phyloP scores from a whole-genome alignment of 2,797 vertebrate genomes.

The Dallia pectoralis region DNA sequence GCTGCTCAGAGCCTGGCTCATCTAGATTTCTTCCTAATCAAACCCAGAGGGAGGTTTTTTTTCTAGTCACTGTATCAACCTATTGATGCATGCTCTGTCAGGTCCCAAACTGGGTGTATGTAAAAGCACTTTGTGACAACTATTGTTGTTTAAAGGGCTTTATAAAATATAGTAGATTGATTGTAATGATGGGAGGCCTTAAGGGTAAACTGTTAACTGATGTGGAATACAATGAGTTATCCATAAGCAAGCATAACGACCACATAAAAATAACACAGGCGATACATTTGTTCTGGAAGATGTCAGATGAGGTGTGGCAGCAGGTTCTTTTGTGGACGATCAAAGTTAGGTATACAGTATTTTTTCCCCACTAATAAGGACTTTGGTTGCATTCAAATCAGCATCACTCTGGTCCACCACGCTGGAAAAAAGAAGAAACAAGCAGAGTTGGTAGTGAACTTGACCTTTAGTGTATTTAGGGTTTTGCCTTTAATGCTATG shows the following conservation, averaged over 20 bases:
- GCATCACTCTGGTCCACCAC: constrained; percentile 76
- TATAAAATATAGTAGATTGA: too few species aligned
- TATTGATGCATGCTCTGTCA: too few species aligned
- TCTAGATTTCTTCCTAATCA: too few species aligned
- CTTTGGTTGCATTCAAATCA: constrained; percentile 45
- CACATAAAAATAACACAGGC: constrained; percentile 36
- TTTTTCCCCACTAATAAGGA: constrained; percentile 52
- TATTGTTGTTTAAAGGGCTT: too few species aligned
- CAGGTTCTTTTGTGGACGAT: constrained; percentile 45
- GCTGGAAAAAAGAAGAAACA: constrained; percentile 55
- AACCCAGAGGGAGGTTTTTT: too few species aligned
- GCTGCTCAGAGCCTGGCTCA: too few species aligned
- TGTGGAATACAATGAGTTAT: constrained; percentile 17
- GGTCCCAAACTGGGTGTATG: too few species aligned
- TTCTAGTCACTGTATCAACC: too few species aligned
- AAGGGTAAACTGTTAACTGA: neutral
- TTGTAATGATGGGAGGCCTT: neutral
- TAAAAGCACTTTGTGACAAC: too few species aligned
- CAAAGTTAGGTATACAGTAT: constrained; percentile 37
- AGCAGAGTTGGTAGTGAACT: neutral
- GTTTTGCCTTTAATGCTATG: neutral
- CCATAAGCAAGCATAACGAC: neutral
- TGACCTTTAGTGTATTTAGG: neutral
- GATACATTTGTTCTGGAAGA: constrained; percentile 55
- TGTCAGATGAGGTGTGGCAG: constrained; percentile 47